Conservation (phyloP, 2,797 vertebrate species). For the Tenualosa ilisha region DNA sequence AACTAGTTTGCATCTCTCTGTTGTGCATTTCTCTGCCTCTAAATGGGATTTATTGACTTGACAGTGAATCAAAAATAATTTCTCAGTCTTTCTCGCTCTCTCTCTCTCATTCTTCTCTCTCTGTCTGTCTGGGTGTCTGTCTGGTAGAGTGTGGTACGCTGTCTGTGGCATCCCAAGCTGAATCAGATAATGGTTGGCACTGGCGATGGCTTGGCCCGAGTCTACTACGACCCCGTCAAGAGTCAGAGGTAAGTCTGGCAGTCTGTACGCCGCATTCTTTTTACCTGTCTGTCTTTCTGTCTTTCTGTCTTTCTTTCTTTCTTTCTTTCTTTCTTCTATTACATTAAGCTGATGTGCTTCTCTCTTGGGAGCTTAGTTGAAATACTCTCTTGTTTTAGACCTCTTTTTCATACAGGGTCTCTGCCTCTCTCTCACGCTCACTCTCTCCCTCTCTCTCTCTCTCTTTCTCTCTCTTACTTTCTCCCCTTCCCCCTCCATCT, state of each 20-base stretch:
- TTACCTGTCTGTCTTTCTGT: neutral
- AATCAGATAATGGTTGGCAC: constrained; percentile 99
- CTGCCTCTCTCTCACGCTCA: neutral
- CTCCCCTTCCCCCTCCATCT: neutral
- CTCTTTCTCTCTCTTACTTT: neutral
- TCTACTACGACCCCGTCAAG: constrained; percentile 94
- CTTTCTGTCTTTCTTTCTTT: neutral
- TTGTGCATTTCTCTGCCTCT: neutral
- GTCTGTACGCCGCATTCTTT: neutral
- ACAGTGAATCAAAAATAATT: neutral
- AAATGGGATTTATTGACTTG: neutral
- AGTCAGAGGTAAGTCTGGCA: constrained; percentile 86
- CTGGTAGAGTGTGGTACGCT: constrained; percentile 88
- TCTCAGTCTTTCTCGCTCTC: constrained; percentile 32
- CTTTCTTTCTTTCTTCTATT: neutral
- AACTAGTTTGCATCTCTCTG: neutral
- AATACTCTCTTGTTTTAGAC: neutral
- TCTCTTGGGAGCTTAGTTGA: too few species aligned
- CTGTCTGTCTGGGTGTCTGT: neutral
- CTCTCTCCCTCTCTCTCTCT: neutral
- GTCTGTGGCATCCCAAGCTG: constrained; percentile 96
- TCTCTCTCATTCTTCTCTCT: neutral
- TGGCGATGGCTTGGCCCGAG: constrained; percentile 91
- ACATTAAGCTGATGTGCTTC: too few species aligned
- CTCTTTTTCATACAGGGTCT: neutral